Evolutionary conservation across 2,888 invertebrate species (phyloP).

Genomic region (Carpatolechia fugitivella): DNA sequence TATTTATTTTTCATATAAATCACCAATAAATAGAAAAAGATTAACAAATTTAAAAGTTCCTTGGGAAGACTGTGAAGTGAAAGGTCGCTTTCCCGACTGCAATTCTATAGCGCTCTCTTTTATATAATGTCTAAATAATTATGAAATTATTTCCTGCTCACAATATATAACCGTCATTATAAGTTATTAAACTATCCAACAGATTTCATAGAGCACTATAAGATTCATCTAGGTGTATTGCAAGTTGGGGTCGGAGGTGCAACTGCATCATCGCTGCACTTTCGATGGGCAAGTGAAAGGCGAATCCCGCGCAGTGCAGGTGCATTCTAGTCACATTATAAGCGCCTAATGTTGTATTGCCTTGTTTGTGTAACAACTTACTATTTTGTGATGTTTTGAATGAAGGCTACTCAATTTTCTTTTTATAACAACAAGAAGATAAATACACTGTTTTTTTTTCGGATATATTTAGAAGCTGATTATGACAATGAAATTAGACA

Average conservation of each 20-base stretch:
- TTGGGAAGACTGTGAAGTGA: too few relatives aligned
- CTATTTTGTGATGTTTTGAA: neutral
- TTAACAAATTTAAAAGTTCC: too few relatives aligned
- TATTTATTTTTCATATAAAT: too few relatives aligned
- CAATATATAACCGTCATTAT: neutral
- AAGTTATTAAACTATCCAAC: neutral
- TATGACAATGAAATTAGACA: too few relatives aligned
- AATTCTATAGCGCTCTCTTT: neutral
- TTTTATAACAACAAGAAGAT: too few relatives aligned
- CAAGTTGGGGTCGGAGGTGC: constrained; percentile 42
- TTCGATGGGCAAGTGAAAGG: constrained; percentile 76
- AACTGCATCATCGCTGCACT: constrained; percentile 71
- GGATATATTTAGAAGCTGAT: too few relatives aligned
- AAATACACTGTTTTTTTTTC: too few relatives aligned
- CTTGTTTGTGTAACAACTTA: neutral
- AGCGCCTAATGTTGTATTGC: neutral
- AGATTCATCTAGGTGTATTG: constrained; percentile 8
- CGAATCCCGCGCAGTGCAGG: constrained; percentile 53
- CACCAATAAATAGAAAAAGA: too few relatives aligned
- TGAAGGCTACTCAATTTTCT: neutral
- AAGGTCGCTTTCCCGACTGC: too few relatives aligned
- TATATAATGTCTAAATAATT: neutral
- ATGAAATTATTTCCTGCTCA: neutral
- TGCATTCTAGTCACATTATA: neutral
- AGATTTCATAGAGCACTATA: neutral